Evolutionary conservation across 2,888 invertebrate genomes (phyloP), one percentile per base, ranked within the genome.

Genomic region (Harpagoxenus sublaevis): DNA sequence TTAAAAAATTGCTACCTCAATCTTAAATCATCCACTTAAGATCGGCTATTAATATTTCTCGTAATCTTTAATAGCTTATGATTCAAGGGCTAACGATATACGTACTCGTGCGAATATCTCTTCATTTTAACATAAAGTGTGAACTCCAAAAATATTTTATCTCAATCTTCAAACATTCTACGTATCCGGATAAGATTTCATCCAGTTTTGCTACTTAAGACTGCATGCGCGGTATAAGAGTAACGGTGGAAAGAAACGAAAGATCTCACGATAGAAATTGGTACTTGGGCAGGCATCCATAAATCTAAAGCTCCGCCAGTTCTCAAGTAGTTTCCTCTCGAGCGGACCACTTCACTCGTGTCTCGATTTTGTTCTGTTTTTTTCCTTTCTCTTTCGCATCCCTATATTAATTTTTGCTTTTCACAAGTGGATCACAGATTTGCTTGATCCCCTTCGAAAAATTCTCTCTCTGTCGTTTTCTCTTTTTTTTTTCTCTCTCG

Each of bases 261-360:
- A 78, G 85, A 85, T 84, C 87, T 85, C 75, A 81, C 70, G 88
- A 91, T 87, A 88, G 81, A 83, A 88, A 92, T 92, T 86, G 84
- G 88, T 86, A 79, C 89, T 91, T 89, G 90, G 88, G 87, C 84
- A 89, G 88, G 89, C 89, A 48, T 88, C 73, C 90, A 92, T 92
- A 91, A 93, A 92, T 93, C 88, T 85, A 87, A 89, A 91, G 88
- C 89, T 84, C 79, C 89, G 78, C 82, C 71, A 83, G 86, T 88
- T 91, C 91, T 92, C 91, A 87, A 93, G 93, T 91, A 89, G 89
- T 86, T 87, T 86, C 83, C 82, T 70, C 74, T 92, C 90, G 89
- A 93, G 93, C 92, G 86, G 86, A 45, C 83, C 90, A 92, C 94
- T 94, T 92, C 92, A 94, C 92, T 91, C 92, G 91, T 91, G 93